These are phyloP conservation scores for Catostomus latipinnis DNA, from an alignment of 2,797 vertebrate genomes.

Conservation along the genomic window DNA sequence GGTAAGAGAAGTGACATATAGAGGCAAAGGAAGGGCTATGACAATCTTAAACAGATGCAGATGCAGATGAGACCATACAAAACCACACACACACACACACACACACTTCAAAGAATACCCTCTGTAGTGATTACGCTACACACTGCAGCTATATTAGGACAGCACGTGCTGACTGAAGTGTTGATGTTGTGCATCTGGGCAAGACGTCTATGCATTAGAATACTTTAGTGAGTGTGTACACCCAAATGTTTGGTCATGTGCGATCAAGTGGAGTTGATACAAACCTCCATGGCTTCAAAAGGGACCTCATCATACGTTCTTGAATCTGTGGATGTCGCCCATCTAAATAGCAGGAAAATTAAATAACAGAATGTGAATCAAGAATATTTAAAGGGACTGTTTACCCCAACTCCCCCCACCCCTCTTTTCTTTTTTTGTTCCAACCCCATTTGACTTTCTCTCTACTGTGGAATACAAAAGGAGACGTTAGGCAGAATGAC, in stretches of 20 bases:
- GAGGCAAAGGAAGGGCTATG: no score
- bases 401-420: no score
- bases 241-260: constrained; percentile 10
- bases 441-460: no score
- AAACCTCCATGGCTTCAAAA: constrained; percentile 81
- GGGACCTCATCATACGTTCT: constrained; percentile 94
- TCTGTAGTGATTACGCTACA: background rate
- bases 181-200: background rate
- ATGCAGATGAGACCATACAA: no score
- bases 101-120: background rate
- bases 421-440: no score
- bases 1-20: no score
- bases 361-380: background rate
- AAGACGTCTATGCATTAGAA: no score
- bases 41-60: no score
- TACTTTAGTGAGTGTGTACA: background rate
- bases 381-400: no score
- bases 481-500: no score
- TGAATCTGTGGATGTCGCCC: constrained; percentile 77
- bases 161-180: background rate
- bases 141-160: background rate
- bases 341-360: constrained; percentile 50
- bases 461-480: no score
- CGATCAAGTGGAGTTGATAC: background rate
- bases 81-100: no score